phyloP scores from a whole-genome alignment of 2,113 vertebrate species.

The Alectura lathami region DNA sequence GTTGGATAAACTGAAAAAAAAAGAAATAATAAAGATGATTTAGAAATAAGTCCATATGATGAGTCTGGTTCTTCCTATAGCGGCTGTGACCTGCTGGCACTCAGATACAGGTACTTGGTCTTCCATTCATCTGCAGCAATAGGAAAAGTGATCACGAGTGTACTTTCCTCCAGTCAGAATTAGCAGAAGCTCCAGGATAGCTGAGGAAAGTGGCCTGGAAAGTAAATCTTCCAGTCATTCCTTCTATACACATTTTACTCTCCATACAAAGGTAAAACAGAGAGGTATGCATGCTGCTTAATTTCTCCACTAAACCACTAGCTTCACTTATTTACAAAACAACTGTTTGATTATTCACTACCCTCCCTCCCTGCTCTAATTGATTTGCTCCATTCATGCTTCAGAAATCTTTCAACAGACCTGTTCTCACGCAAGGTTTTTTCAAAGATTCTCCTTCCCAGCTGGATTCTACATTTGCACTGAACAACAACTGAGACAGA shows the following conservation, averaged over 20 bases:
- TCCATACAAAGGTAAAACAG: not conserved
- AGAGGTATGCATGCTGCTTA: not conserved
- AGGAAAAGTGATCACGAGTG: not conserved
- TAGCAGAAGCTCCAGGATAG: not conserved
- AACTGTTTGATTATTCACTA: not conserved
- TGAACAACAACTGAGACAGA: not conserved
- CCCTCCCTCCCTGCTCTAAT: not conserved
- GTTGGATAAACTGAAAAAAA: not conserved
- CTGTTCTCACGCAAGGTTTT: not conserved
- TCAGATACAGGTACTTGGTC: not conserved
- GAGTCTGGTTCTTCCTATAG: not conserved
- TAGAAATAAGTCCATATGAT: not conserved
- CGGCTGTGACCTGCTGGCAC: not conserved
- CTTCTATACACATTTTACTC: not conserved
- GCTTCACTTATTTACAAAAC: not conserved
- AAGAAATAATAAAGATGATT: not conserved
- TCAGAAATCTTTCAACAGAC: not conserved
- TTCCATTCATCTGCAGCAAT: fast-evolving
- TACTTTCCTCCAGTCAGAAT: not conserved
- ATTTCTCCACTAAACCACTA: not conserved
- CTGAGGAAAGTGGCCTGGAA: not conserved
- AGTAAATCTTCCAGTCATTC: not conserved
- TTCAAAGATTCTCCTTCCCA: not conserved
- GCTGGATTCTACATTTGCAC: not conserved
- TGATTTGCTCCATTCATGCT: not conserved